Conservation (phyloP, 1,140 invertebrate species). For the Eupeodes corollae region DNA sequence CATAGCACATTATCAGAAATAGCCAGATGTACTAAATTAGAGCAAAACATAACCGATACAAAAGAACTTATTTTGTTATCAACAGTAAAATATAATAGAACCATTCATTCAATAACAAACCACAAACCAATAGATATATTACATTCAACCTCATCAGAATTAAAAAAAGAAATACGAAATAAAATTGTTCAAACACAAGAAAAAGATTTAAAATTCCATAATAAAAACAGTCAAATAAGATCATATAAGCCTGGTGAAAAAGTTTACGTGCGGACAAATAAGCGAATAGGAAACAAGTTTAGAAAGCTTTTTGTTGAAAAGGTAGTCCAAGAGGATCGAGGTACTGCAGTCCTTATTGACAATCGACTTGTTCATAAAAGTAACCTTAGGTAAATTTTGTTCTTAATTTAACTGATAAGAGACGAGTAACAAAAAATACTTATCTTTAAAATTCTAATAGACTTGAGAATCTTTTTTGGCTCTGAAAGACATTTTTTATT, state of each 20-base stretch:
- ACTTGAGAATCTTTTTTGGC: too few relatives aligned
- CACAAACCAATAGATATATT: constrained; percentile 5
- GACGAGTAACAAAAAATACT: too few relatives aligned
- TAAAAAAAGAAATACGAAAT: background rate
- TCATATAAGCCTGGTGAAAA: too few relatives aligned
- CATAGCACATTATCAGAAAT: constrained; percentile 10
- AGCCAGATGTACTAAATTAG: constrained; percentile 9
- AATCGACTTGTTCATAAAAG: too few relatives aligned
- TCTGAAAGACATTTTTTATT: too few relatives aligned
- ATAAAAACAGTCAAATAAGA: background rate
- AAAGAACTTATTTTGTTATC: constrained; percentile 3
- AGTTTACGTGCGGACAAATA: background rate
- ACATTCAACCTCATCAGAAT: background rate
- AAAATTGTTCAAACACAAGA: background rate
- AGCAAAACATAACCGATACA: constrained; percentile 7
- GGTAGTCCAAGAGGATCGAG: too few relatives aligned
- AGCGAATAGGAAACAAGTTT: background rate
- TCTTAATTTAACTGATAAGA: too few relatives aligned
- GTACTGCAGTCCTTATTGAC: too few relatives aligned
- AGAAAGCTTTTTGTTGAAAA: background rate
- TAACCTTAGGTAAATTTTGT: too few relatives aligned
- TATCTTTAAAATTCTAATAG: too few relatives aligned
- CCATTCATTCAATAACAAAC: constrained; percentile 6
- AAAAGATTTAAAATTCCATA: background rate
- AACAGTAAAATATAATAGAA: constrained; percentile 10